Conservation (phyloP, 2,888 invertebrate species). For the Drosophila stalkeri region DNA sequence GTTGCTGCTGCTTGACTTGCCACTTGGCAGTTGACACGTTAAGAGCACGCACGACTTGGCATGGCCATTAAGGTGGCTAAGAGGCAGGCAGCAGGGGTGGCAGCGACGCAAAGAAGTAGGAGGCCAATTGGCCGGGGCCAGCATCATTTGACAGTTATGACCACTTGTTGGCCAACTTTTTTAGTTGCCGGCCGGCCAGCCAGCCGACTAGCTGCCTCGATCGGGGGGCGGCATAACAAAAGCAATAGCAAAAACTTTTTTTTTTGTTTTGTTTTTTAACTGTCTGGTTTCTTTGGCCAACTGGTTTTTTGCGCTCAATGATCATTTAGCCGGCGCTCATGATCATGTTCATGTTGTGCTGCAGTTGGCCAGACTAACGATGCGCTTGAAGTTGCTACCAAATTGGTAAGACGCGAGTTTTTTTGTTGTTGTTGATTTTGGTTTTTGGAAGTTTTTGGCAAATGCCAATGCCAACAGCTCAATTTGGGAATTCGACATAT, state of each 20-base stretch:
- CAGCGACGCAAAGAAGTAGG: background rate
- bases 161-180: conserved; percentile 65
- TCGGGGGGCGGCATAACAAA: conserved; percentile 38
- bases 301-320: conserved; percentile 59
- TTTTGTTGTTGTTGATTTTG: background rate
- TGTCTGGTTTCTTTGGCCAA: conserved; percentile 50
- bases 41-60: conserved; percentile 75
- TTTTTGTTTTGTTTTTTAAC: conserved; percentile 12
- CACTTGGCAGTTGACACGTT: conserved; percentile 77
- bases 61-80: conserved; percentile 61
- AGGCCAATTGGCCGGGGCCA: conserved; percentile 18
- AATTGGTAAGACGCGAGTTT: conserved; percentile 38
- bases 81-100: background rate
- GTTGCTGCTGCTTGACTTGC: conserved; percentile 10
- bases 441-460: conserved; percentile 44
- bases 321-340: conserved; percentile 19
- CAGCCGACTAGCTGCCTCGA: conserved; percentile 15
- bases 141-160: conserved; percentile 78
- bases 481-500: conserved; percentile 35
- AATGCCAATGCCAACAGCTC: conserved; percentile 54
- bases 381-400: conserved; percentile 44
- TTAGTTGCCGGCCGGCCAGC: conserved; percentile 60
- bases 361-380: conserved; percentile 44
- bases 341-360: conserved; percentile 40
- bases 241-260: conserved; percentile 37